A percentile compares a stretch with the other conserved stretches of the same genome.
Evolutionary conservation across 23 tunicate genomes (phyloP).

Genomic region (Halocynthia roretzi): DNA sequence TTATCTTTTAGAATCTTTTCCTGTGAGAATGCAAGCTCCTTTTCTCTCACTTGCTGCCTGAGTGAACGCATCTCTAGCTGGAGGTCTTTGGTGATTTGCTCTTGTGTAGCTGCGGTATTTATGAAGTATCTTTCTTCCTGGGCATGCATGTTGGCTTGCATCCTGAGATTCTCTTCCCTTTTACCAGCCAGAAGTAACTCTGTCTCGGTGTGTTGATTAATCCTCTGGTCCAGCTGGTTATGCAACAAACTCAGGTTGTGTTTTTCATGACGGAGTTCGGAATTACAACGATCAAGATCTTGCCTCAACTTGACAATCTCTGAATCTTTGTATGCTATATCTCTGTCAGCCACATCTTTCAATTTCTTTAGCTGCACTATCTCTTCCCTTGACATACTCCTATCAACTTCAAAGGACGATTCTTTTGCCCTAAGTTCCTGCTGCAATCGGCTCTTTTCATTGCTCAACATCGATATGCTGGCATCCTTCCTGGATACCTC

Average conservation of each 20-base stretch:
- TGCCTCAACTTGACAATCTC: constrained; percentile 70
- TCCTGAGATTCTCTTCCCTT: constrained; percentile 63
- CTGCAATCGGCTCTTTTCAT: constrained; percentile 51
- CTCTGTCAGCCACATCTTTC: constrained; percentile 85
- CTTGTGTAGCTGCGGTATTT: constrained; percentile 75
- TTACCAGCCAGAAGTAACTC: constrained; percentile 63
- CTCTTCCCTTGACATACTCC: constrained; percentile 31
- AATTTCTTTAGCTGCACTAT: constrained; percentile 71
- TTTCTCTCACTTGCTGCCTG: constrained; percentile 69
- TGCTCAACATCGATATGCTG: constrained; percentile 78
- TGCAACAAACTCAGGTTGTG: constrained; percentile 56
- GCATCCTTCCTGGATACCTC: constrained; percentile 83
- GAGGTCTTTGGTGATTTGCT: constrained; percentile 70
- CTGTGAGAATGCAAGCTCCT: constrained; percentile 57
- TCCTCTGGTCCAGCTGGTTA: constrained; percentile 68
- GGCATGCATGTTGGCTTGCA: constrained; percentile 82
- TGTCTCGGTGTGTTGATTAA: constrained; percentile 71
- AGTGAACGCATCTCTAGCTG: constrained; percentile 67
- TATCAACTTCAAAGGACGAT: constrained; percentile 21
- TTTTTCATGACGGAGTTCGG: constrained; percentile 74
- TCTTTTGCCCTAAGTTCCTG: constrained; percentile 43
- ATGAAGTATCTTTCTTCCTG: constrained; percentile 69
- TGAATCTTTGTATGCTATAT: constrained; percentile 63
- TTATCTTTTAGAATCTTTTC: constrained; percentile 81
- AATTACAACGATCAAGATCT: constrained; percentile 45